phyloP scores from a whole-genome alignment of 1,140 invertebrate genomes.

The Cephus cinctus region DNA sequence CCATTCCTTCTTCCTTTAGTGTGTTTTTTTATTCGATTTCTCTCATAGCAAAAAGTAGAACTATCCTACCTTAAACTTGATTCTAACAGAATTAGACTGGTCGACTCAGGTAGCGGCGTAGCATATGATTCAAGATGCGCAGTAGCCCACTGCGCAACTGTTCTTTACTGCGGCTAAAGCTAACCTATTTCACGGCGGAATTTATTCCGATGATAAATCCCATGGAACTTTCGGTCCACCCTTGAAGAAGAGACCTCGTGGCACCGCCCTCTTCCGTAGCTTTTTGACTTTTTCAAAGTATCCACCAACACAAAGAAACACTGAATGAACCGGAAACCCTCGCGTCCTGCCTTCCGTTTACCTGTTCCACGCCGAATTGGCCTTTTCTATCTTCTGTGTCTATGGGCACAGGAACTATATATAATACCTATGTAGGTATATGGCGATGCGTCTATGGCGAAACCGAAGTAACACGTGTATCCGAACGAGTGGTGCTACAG shows the following conservation, averaged over 20 bases:
- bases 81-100: slow-evolving; percentile 53
- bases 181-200: no score
- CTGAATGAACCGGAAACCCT: slow-evolving; percentile 49
- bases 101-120: no score
- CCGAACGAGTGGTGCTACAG: no score
- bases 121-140: no score
- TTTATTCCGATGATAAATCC: slow-evolving; percentile 34
- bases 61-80: slow-evolving; percentile 37
- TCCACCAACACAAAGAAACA: slow-evolving; percentile 15
- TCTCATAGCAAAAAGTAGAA: slow-evolving; percentile 4
- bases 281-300: slow-evolving; percentile 39
- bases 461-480: no score
- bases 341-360: not conserved
- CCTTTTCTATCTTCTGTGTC: not conserved
- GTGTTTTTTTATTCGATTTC: not conserved
- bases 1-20: slow-evolving; percentile 7
- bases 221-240: slow-evolving; percentile 16
- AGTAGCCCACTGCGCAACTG: no score
- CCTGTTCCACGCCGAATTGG: not conserved
- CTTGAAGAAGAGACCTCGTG: slow-evolving; percentile 37
- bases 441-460: no score
- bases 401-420: no score
- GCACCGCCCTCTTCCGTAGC: slow-evolving; percentile 38
- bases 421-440: no score
- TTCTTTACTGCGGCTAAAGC: no score